Evolutionary conservation across 1,140 invertebrate species (phyloP).

Genomic region (Aphidius gifuensis): DNA sequence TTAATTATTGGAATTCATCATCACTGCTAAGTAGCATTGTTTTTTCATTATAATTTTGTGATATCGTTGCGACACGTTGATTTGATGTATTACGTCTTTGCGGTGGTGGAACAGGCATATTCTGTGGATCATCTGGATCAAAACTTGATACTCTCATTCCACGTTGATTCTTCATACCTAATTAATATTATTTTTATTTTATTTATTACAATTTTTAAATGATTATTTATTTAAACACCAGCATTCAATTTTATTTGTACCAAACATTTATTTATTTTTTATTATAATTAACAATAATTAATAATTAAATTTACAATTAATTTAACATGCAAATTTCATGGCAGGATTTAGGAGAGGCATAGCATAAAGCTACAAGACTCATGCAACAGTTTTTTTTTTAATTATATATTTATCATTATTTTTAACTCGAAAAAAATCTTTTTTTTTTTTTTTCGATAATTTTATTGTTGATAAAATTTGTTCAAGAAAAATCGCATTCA

Average conservation of each 20-base stretch:
- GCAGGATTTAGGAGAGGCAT: constrained; percentile 2
- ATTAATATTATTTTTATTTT: constrained; percentile 36
- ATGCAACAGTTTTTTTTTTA: constrained; percentile 6
- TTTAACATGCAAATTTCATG: constrained; percentile 12
- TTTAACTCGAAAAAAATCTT: no score
- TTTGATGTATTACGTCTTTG: constrained; percentile 59
- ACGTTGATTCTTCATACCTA: constrained; percentile 64
- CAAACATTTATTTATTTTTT: no score
- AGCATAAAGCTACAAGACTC: constrained; percentile 3
- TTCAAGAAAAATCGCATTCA: no score
- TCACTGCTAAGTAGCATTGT: constrained; percentile 94
- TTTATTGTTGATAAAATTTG: no score
- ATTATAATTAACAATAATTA: neutral
- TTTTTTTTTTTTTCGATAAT: no score
- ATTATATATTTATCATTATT: no score
- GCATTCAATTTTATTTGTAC: neutral
- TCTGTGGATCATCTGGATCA: constrained; percentile 65
- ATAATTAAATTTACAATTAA: neutral
- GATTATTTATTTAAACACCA: neutral
- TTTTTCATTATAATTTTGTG: constrained; percentile 90
- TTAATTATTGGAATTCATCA: constrained; percentile 86
- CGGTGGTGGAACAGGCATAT: constrained; percentile 55
- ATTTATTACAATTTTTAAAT: constrained; percentile 1
- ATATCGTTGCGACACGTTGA: constrained; percentile 73
- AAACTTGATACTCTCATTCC: constrained; percentile 65